Conservation (phyloP, 2,113 vertebrate species). For the Nibea coibor region DNA sequence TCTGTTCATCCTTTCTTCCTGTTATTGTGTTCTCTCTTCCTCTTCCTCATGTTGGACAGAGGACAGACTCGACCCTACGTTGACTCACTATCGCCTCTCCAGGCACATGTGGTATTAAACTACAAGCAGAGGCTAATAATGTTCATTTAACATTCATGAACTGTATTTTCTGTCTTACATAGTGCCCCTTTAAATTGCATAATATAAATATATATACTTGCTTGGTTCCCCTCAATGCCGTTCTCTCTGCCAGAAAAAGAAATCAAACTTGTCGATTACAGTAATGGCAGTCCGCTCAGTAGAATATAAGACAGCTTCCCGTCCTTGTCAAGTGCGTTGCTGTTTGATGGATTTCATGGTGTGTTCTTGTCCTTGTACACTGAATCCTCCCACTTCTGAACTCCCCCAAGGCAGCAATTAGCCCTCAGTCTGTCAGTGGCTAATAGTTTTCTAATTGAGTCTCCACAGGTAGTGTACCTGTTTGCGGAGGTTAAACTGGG, state of each 20-base stretch:
- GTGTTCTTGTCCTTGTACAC: conserved; percentile 62
- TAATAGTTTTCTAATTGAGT: conserved; percentile 83
- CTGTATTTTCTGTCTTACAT: no score
- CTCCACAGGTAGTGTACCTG: conserved; percentile 79
- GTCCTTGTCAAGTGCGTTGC: conserved; percentile 30
- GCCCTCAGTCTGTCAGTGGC: conserved; percentile 61
- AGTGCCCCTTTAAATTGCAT: no score
- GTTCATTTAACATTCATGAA: no score
- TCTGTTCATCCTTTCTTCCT: no score
- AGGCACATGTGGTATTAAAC: no score
- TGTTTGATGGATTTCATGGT: conserved; percentile 53
- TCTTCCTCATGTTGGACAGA: no score
- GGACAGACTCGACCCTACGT: no score
- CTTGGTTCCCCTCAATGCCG: background rate
- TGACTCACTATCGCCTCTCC: no score
- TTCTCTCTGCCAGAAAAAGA: background rate
- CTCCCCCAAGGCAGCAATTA: conserved; percentile 70
- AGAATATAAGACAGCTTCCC: conserved; percentile 28
- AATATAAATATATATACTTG: no score
- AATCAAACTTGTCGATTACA: conserved; percentile 12
- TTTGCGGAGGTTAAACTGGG: conserved; percentile 63
- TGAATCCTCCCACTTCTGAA: conserved; percentile 52
- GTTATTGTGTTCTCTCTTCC: no score
- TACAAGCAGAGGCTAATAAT: no score
- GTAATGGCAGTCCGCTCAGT: background rate